Base-by-base conservation (phyloP, 2,113 vertebrate genomes). In the Nettapus auritus region DNA sequence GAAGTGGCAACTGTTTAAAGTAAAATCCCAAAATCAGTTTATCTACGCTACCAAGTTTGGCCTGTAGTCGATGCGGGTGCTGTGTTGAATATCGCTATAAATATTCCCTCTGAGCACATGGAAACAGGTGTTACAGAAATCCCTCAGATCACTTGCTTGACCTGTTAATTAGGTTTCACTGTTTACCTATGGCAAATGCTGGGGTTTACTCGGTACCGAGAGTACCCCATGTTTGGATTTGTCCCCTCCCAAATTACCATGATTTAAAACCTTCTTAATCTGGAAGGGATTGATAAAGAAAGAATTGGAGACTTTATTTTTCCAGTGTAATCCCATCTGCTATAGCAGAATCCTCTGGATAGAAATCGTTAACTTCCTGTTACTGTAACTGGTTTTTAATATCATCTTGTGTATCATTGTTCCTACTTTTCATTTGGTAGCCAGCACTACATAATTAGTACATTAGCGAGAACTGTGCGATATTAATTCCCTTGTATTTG, bases 131-230 rank as follows among this genome's bases (percentile, higher is more conserved):
- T 76, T 80, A 75, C 10, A 33, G 40, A 92, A 97, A 96, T 95
- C 97, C 95, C 36, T 66, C 22, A 82, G 96, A 96, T 98, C 89
- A 90, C 50, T 88, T 19, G 7, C 63, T 91, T 94, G 28, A 84
- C 89, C 73, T 76, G 70, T 92, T 98, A 97, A 97, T 97, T 97
- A 98, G 97, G 87, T 97, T 93, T 93, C 52, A 66, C 66, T 96
- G n/a, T 97, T 98, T 97, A 96, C 94, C 81, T 94, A 85, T 90
- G 94, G 93, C 92, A 96, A 89, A 90, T 53, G 85, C 70, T 66
- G 19, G 31, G n/a, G 46, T 86, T 96, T 94, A 36, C 26, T 92
- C 33, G 36, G 57, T 63, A 53, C 60, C 62, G 59, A 62, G 67
- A 73, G 52, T 70, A 78, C 44, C 42, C 59, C 36, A 59, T 25